A percentile compares a stretch with the other conserved stretches of the same genome.
Evolutionary conservation across 1,140 invertebrate species (phyloP).

Genomic region (Cotesia glomerata): DNA sequence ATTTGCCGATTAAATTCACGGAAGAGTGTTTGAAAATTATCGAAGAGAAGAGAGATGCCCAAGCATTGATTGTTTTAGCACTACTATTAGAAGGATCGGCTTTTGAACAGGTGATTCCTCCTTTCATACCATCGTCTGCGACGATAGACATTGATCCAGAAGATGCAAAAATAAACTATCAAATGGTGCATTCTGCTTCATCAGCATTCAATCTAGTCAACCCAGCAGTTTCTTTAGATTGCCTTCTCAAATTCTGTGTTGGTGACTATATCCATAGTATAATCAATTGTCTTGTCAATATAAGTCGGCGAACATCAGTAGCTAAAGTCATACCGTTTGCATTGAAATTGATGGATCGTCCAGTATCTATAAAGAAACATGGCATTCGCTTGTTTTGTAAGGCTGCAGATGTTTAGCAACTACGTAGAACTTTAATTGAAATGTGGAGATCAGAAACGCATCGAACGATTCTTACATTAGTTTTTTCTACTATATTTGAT

Average conservation of each 20-base stretch:
- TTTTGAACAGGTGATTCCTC: conserved; percentile 35
- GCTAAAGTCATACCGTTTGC: conserved; percentile 33
- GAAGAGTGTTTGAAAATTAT: conserved; percentile 23
- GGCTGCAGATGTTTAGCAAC: conserved; percentile 24
- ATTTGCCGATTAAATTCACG: conserved; percentile 47
- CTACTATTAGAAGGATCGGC: conserved; percentile 36
- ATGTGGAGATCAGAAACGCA: conserved; percentile 40
- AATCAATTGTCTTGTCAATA: conserved; percentile 20
- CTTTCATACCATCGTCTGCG: conserved; percentile 29
- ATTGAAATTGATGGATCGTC: conserved; percentile 22
- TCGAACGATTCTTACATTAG: conserved; percentile 41
- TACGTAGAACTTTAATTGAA: conserved; percentile 20
- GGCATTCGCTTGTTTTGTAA: conserved; percentile 43
- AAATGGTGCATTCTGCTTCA: not conserved
- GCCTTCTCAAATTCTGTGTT: conserved; percentile 35
- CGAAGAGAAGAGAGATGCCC: not conserved
- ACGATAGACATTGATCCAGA: conserved; percentile 19
- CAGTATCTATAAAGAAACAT: conserved; percentile 45
- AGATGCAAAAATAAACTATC: conserved; percentile 1
- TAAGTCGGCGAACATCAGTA: conserved; percentile 16
- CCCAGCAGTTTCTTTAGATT: conserved; percentile 38
- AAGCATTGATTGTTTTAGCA: conserved; percentile 26
- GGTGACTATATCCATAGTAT: conserved; percentile 38
- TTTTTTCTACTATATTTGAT: conserved; percentile 27
- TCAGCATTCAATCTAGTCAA: conserved; percentile 19